Evolutionary conservation across 2,888 invertebrate species (phyloP).

Genomic region (Caenorhabditis virilis): DNA sequence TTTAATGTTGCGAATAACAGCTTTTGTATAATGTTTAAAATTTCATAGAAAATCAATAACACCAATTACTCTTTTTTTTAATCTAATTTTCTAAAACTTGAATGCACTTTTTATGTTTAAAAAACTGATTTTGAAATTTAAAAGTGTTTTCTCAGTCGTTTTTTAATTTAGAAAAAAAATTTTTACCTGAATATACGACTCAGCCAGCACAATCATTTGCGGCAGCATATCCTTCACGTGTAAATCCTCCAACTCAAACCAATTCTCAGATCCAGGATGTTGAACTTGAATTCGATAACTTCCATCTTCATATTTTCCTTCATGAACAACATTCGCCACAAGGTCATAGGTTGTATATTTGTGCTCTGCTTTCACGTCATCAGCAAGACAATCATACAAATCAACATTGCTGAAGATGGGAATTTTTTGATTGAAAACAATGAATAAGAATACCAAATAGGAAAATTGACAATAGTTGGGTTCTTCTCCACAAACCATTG

Average conservation of each 20-base stretch:
- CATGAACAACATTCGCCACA: conserved; percentile 98
- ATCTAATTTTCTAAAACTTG: no score
- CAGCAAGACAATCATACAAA: conserved; percentile 89
- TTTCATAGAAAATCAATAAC: no score
- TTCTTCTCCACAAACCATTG: conserved; percentile 99
- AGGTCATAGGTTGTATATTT: conserved; percentile 88
- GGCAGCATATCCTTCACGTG: conserved; percentile 97
- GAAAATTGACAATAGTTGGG: conserved; percentile 99
- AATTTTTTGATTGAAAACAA: not conserved
- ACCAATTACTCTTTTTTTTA: no score
- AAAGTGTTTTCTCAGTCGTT: no score
- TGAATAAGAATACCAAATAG: conserved; percentile 78
- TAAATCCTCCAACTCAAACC: conserved; percentile 90
- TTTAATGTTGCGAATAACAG: no score
- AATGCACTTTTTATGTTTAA: no score
- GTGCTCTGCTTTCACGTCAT: conserved; percentile 77
- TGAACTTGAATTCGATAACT: conserved; percentile 91
- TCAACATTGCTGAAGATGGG: conserved; percentile 84
- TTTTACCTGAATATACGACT: conserved; percentile 95
- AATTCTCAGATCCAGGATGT: conserved; percentile 82
- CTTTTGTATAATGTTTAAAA: no score
- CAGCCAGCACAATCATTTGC: conserved; percentile 98
- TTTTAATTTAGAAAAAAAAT: no score
- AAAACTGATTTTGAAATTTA: no score
- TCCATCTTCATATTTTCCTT: conserved; percentile 92